Base-by-base conservation (phyloP, 2,888 invertebrate genomes). In the Epinotia brunnichana region DNA sequence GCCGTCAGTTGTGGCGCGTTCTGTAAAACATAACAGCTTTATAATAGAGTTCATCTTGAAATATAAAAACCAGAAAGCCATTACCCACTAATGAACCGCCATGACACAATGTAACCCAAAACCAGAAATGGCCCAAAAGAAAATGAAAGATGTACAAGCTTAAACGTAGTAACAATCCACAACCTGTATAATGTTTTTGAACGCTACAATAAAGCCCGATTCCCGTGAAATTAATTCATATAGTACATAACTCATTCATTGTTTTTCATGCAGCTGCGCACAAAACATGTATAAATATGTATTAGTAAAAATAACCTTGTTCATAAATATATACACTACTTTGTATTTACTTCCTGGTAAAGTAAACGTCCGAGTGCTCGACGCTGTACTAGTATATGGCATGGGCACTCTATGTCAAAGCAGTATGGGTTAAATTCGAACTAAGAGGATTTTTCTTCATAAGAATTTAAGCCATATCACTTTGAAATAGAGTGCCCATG, bases 1-100 rank as follows among this genome's bases (percentile, higher is more conserved):
- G 86, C 85, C 0, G 93, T 91, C 70, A 94, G 83, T 83, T 91
- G 93, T 0, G 93, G 90, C 0, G 92, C 75, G 62, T 87, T 92
- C 93, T 93, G 89, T 53, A 73, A 75, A 57, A 29, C 57, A 57
- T 7, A 57, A 35, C 29, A 5, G 59, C 54, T 41, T 19, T 68
- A 78, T 73, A 67, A 53, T 15, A 11, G 3, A 39, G 41, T 15
- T 7, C 1, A n/a, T 9, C 10, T 41, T 10, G 5, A 7, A 15
- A 35, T 39, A 9, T 2, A 41, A 29, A 29, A 29, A n/a, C 66
- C 54, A 66, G 21, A 24, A 66, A 54, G 41, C 66, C 39, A 66
- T 41, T 64, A 56, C 66, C 53, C 41, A 66, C 24, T 21, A 56
- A 41, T 66, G 35, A 64, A 51, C 54, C 54, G 57, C 57, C 56